These are phyloP conservation scores for Mamestra brassicae DNA, from an alignment of 2,888 invertebrate species.

Conservation along the genomic window DNA sequence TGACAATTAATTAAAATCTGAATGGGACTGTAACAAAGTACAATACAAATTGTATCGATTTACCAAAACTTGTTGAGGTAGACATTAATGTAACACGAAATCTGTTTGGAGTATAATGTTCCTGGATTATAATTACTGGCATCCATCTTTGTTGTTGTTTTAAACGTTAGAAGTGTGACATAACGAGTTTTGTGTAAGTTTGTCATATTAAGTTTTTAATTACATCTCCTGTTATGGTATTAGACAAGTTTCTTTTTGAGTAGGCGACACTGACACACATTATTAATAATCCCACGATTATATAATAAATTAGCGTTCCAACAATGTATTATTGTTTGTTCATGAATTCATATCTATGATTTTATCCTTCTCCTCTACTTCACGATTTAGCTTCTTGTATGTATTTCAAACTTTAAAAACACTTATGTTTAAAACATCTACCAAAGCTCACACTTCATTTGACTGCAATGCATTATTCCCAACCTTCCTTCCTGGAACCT, in stretches of 20 bases:
- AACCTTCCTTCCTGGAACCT: constrained; percentile 9
- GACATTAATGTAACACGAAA: constrained; percentile 62
- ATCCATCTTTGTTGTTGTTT: constrained; percentile 46
- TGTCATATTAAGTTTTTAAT: constrained; percentile 36
- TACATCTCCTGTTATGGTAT: constrained; percentile 17
- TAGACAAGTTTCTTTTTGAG: constrained; percentile 17
- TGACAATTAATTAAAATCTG: constrained; percentile 86
- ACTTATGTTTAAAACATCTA: constrained; percentile 5
- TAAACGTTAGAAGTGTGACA: constrained; percentile 31
- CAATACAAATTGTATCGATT: constrained; percentile 79
- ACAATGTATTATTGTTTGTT: background rate
- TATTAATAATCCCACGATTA: background rate
- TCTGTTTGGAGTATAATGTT: constrained; percentile 58
- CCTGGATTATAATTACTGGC: constrained; percentile 43
- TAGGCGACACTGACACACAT: background rate
- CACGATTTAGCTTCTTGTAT: background rate
- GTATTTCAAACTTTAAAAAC: background rate
- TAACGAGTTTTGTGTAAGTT: constrained; percentile 37
- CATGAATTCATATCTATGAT: background rate
- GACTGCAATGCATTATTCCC: constrained; percentile 15
- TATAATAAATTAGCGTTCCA: constrained; percentile 3
- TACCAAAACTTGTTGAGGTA: constrained; percentile 67
- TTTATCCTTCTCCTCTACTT: background rate
- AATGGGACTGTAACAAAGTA: constrained; percentile 78
- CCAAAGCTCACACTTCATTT: constrained; percentile 7